These are phyloP conservation scores for Sycophila sp. DNA, from an alignment of 1,140 invertebrate genomes.

Conservation along the genomic window DNA sequence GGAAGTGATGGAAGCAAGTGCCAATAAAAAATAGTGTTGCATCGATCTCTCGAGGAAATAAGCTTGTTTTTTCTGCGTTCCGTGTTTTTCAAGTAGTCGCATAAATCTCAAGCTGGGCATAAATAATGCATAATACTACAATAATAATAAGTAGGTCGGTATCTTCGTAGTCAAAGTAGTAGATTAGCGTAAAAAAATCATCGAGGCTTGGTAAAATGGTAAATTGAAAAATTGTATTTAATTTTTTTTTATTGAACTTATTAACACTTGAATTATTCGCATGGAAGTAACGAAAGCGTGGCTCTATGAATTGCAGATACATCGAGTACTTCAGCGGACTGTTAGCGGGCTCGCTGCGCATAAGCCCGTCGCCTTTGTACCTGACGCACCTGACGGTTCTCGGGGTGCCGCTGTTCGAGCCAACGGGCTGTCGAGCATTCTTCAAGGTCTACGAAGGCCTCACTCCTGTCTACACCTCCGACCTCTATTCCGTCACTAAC, in stretches of 20 bases:
- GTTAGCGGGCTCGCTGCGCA: constrained; percentile 84
- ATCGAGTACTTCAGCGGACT: constrained; percentile 90
- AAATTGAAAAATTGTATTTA: no score
- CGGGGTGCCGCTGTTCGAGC: constrained; percentile 82
- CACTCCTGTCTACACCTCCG: constrained; percentile 87
- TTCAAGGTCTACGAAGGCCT: constrained; percentile 87
- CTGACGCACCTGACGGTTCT: constrained; percentile 88
- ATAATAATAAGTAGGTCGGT: no score
- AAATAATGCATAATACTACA: constrained; percentile 39
- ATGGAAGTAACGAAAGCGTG: constrained; percentile 19
- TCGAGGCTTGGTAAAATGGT: no score
- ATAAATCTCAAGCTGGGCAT: constrained; percentile 40
- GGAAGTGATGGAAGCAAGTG: no score
- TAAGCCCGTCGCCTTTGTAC: constrained; percentile 87
- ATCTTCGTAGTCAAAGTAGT: no score
- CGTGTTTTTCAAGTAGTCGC: constrained; percentile 11
- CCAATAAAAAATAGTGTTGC: no score
- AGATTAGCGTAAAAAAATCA: no score
- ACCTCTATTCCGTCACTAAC: constrained; percentile 65
- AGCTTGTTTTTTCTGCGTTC: no score
- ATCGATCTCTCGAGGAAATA: no score
- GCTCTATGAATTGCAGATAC: constrained; percentile 73
- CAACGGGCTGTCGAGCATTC: constrained; percentile 80
- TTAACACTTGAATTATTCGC: constrained; percentile 4
- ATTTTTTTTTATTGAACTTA: no score